Conservation (phyloP, 1,140 invertebrate genomes). For the Euwallacea similis region DNA sequence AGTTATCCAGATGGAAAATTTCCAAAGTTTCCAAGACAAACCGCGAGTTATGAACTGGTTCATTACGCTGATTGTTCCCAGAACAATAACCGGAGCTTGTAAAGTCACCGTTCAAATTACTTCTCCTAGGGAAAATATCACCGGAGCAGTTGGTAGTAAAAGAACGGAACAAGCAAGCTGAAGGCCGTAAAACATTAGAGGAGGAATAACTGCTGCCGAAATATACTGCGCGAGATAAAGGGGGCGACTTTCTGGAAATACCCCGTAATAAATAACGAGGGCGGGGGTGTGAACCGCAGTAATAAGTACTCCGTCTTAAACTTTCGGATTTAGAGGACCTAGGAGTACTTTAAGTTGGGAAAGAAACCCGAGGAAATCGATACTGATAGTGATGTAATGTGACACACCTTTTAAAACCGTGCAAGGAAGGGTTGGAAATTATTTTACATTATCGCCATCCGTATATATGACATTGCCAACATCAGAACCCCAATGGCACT, state of each 20-base stretch:
- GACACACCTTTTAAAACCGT: too few relatives aligned
- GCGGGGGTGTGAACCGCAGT: constrained; percentile 6
- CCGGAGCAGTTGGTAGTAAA: constrained; percentile 23
- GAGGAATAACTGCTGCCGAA: constrained; percentile 24
- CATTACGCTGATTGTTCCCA: constrained; percentile 40
- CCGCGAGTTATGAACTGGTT: constrained; percentile 38
- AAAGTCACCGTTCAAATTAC: constrained; percentile 32
- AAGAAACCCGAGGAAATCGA: background rate
- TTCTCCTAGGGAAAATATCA: constrained; percentile 22
- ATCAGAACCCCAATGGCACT: too few relatives aligned
- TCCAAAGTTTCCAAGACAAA: too few relatives aligned
- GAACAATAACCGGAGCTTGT: constrained; percentile 37
- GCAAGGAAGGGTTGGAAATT: too few relatives aligned
- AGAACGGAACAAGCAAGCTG: constrained; percentile 23
- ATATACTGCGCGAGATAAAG: constrained; percentile 21
- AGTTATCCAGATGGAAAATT: too few relatives aligned
- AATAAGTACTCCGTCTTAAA: constrained; percentile 8
- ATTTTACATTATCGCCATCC: too few relatives aligned
- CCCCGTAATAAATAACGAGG: constrained; percentile 17
- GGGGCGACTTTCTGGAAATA: constrained; percentile 18
- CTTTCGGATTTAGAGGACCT: too few relatives aligned
- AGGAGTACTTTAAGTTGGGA: background rate
- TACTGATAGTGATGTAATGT: too few relatives aligned
- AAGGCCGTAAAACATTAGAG: constrained; percentile 26
- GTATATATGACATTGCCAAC: too few relatives aligned